Evolutionary conservation across 2,888 invertebrate genomes (phyloP), one percentile per base, ranked within the genome.

Genomic region (Pseudococcus jackbeardsleyi): DNA sequence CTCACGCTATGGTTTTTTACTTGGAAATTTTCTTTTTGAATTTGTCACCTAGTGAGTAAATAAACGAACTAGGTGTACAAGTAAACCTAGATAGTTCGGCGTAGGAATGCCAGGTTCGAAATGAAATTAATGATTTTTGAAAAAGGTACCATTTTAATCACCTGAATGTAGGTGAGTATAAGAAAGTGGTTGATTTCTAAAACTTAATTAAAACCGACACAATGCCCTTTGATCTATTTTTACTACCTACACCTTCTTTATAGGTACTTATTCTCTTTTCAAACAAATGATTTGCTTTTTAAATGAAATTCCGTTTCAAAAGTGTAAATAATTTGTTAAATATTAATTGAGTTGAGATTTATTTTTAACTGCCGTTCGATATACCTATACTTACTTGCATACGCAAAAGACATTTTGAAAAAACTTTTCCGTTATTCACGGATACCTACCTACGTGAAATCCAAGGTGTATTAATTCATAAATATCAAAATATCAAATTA

Each of bases 191-290:
- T 42, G 46, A 82, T 19, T 46, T 46, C 11, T 46, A 19, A 82
- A 82, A 46, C 46, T 82, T 82, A 82, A 82, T 82, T 82, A 82
- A 82, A 82, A 46, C 19, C 79, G n/a, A 82, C 79, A 19, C 79
- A 19, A 46, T 46, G 46, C 19, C 33, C 79, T 82, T 82, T 82
- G 79, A 82, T 82, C 46, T 82, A 82, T 82, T 82, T 82, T 82
- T 82, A 19, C 42, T 82, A 82, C 39, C 46, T 82, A 82, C 79
- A 19, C 46, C 9, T 82, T 33, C 17, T 82, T 46, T 46, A 46
- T 11, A n/a, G n/a, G n/a, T n/a, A n/a, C n/a, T n/a, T n/a, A 64
- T 82, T 46, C 79, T 42, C 46, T 82, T 46, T 82, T 82, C 79
- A 72, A 6, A 72, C 22, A 19, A 82, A 42, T 42, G 79, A 82